Evolutionary conservation across 2,113 vertebrate genomes (phyloP), one percentile per base, ranked within the genome.

Genomic region (Thunnus thynnus): DNA sequence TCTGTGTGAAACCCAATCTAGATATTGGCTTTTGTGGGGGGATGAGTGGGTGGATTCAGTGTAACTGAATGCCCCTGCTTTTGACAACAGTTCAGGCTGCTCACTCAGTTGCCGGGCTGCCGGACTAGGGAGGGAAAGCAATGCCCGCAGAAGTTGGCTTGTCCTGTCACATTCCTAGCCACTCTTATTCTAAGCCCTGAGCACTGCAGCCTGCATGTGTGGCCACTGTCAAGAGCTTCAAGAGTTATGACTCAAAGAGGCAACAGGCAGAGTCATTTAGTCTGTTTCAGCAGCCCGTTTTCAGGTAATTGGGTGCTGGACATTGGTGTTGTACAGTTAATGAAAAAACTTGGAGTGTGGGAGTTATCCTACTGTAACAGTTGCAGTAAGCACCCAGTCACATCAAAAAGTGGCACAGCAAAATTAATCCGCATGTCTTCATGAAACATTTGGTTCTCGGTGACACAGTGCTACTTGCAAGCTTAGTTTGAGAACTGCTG

Each of bases 101-200:
- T 69, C 56, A 54, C n/a, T 71, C 51, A 63, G 87, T 91, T 85
- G 78, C 86, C n/a, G 64, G 78, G 84, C 75, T 77, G 57, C 58
- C 52, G 58, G 56, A 30, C 25, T 70, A 44, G 0, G 5, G 54
- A 84, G 60, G 71, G 51, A 80, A 51, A 90, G 90, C 22, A 71
- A 90, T 77, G 78, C 36, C 67, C 67, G 68, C 12, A 80, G 76
- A 84, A 83, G 77, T 79, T 86, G 85, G 80, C 82, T 65, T 63
- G 55, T n/a, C 60, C 77, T 47, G 52, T 78, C 70, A 58, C 89
- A 92, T 91, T 93, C 91, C 88, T 82, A 36, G 63, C 82, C 72
- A 52, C 44, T 77, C 71, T 78, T 81, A 80, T 82, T 90, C 91
- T 89, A 82, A 88, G 65, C 57, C 46, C 71, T 10, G 64, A 84